Percentiles rank a stretch among this genome's conserved stretches.
Conservation (phyloP, 2,888 invertebrate species). For the Odontocerum albicorne region DNA sequence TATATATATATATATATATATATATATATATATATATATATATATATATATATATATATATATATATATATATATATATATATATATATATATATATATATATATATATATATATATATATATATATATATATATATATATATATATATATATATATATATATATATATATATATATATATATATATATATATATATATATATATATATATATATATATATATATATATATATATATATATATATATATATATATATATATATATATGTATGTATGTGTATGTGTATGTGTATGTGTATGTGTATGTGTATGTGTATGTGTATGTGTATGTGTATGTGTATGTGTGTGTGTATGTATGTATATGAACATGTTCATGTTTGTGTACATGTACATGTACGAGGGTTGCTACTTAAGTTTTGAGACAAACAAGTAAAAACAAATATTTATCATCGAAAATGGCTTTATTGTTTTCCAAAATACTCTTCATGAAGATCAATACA, state of each 20-base stretch:
- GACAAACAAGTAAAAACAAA: no score
- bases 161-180: not conserved
- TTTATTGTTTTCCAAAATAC: no score
- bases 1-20: not conserved
- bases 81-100: not conserved
- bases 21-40: not conserved
- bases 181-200: not conserved
- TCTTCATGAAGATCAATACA: no score
- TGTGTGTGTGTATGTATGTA: not conserved
- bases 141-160: not conserved
- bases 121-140: not conserved
- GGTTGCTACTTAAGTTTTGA: no score
- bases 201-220: not conserved
- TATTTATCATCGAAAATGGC: no score
- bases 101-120: not conserved
- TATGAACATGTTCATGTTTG: not conserved
- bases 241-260: not conserved
- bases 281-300: not conserved
- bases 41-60: not conserved
- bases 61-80: not conserved
- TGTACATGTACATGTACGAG: not conserved
- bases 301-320: not conserved
- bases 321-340: not conserved
- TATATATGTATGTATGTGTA: not conserved
- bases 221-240: not conserved